A percentile compares a stretch with the other conserved stretches of the same genome.
Evolutionary conservation across 1,140 invertebrate species (phyloP).

Genomic region (Andricus grossulariae): DNA sequence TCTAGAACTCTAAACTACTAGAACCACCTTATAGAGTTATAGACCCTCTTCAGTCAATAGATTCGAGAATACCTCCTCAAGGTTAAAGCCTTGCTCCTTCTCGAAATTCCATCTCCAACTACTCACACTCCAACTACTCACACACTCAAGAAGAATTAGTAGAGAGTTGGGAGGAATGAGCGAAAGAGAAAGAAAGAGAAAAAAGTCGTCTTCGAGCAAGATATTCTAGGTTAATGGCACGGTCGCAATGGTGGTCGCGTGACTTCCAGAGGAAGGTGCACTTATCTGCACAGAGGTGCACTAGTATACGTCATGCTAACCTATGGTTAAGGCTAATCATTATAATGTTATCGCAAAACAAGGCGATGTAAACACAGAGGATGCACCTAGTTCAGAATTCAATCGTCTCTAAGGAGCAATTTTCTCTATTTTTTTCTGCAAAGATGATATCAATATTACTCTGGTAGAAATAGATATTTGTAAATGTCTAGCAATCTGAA

Average conservation of each 20-base stretch:
- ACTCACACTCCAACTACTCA: not conserved
- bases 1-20: too few relatives aligned
- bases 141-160: not conserved
- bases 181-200: conserved; percentile 37
- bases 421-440: not conserved
- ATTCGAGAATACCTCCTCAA: conserved; percentile 52
- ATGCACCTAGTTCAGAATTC: conserved; percentile 6
- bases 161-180: conserved; percentile 40
- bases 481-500: not conserved
- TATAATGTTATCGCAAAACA: conserved; percentile 5
- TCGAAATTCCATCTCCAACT: conserved; percentile 54
- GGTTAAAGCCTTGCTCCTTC: conserved; percentile 53
- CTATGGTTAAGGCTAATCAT: conserved; percentile 26
- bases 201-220: conserved; percentile 55
- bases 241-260: conserved; percentile 63
- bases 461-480: not conserved
- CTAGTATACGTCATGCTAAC: conserved; percentile 21
- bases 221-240: conserved; percentile 72
- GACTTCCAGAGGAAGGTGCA: conserved; percentile 53
- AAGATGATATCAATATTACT: not conserved
- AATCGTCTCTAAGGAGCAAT: not conserved
- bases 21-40: too few relatives aligned
- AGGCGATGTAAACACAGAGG: conserved; percentile 8
- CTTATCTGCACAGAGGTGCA: conserved; percentile 43
- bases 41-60: not conserved